Evolutionary conservation across 2,797 vertebrate genomes (phyloP).

Genomic region (Lemur catta): DNA sequence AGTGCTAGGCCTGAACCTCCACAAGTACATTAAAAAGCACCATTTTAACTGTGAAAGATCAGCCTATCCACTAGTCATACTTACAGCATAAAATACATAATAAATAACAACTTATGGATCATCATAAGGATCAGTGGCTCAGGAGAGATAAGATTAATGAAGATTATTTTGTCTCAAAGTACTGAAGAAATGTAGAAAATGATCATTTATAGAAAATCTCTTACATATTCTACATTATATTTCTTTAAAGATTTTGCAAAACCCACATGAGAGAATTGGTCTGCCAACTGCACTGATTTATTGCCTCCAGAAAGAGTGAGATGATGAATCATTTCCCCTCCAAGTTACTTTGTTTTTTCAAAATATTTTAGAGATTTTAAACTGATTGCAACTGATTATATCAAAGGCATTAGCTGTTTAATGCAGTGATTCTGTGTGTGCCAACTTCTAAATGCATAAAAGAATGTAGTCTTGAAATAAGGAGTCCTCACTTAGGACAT

Average conservation of each 20-base stretch:
- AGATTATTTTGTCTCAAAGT: not conserved
- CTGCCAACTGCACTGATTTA: not conserved
- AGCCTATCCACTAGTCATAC: not conserved
- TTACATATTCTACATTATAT: not conserved
- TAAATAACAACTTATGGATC: not conserved
- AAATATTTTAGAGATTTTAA: slow-evolving; percentile 19
- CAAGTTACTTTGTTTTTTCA: not conserved
- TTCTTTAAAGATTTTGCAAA: slow-evolving; percentile 3
- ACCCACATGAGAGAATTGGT: not conserved
- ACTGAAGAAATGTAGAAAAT: not conserved
- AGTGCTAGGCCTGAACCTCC: not conserved
- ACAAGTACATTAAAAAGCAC: not conserved
- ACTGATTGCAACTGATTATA: not conserved
- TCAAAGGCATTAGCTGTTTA: slow-evolving; percentile 48
- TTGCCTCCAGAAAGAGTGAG: not conserved
- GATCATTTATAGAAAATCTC: not conserved
- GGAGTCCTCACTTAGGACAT: not conserved
- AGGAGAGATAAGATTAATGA: not conserved
- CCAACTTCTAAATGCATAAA: slow-evolving; percentile 38
- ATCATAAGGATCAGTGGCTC: not conserved
- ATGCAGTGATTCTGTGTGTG: not conserved
- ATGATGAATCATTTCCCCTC: not conserved
- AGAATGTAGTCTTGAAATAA: slow-evolving; percentile 20
- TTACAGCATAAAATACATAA: not conserved
- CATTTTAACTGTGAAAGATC: not conserved